phyloP scores from a whole-genome alignment of 1,140 invertebrate species.

The Trigoniulus corallinus region DNA sequence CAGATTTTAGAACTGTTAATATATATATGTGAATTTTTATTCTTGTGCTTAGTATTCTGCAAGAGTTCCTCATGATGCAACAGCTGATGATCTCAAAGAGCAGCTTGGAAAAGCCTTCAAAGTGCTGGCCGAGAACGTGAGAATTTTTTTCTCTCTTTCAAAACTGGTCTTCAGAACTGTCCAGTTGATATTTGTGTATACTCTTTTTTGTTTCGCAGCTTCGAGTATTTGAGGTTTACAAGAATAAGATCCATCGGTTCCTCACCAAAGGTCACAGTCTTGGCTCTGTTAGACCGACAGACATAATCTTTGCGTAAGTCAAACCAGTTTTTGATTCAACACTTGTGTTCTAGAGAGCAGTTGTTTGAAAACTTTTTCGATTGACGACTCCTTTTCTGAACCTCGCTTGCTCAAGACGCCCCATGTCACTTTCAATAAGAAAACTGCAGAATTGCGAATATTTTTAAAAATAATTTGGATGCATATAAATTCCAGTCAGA shows the following conservation, averaged over 20 bases:
- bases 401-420: too few relatives aligned
- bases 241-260: slow-evolving; percentile 22
- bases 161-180: slow-evolving; percentile 4
- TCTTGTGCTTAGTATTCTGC: slow-evolving; percentile 6
- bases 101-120: slow-evolving; percentile 11
- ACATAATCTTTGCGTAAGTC: slow-evolving; percentile 26
- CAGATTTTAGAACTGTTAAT: too few relatives aligned
- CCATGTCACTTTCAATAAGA: too few relatives aligned
- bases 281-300: slow-evolving; percentile 16
- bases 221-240: slow-evolving; percentile 25
- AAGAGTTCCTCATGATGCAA: slow-evolving; percentile 17
- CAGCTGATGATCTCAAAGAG: slow-evolving; percentile 22
- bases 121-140: too few relatives aligned
- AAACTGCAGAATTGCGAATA: too few relatives aligned
- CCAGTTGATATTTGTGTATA: neutral
- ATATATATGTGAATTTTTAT: too few relatives aligned
- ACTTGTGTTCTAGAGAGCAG: too few relatives aligned
- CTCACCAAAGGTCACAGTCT: slow-evolving; percentile 16
- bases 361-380: too few relatives aligned
- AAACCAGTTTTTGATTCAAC: too few relatives aligned
- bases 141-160: neutral
- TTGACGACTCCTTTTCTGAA: too few relatives aligned
- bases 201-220: slow-evolving; percentile 17
- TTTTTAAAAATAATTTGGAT: too few relatives aligned
- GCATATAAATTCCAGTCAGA: too few relatives aligned